Evolutionary conservation across 1,140 invertebrate genomes (phyloP), one percentile per base, ranked within the genome.

Genomic region (Drosophila busckii): DNA sequence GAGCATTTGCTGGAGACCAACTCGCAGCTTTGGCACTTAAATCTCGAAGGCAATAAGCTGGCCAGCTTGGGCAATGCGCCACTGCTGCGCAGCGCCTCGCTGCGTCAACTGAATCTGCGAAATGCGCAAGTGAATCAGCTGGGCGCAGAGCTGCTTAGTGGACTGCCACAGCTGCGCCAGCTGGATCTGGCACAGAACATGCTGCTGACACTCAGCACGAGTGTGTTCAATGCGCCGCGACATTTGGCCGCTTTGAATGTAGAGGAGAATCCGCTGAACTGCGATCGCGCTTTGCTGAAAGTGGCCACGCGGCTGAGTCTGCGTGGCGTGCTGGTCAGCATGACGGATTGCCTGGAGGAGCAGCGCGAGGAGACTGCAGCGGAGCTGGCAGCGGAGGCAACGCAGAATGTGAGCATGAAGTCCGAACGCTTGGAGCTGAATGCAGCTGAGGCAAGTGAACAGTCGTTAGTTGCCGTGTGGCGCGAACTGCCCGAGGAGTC

Each of bases 31-130:
- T 32, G 52, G 0, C 42, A 64, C 4, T 48, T 87, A 3, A 83
- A 82, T 55, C 66, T 87, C 12, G 78, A 69, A 22, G 82, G 73
- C 23, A 87, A 87, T 26, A 87, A 87, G 19, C 56, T 85, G 48
- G 55, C 75, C 2, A 59, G 56, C 0, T n/a, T 87, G 4, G 48
- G 40, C 0, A 29, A 38, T 22, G 40, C 38, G 1, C 82, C 84
- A 1, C 12, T 87, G 2, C 6, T 87, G 2, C 44, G 60, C 2
- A 84, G 70, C 16, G 42, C 13, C 3, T 67, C 78, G 3, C 31
- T 87, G 7, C 73, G 75, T 6, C 56, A 35, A 2, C 60, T 87
- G 3, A 82, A 66, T 37, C 42, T 87, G 3, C 69, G 69, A 8
- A 85, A 86, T 37, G 46, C 86, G 1, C 85, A 85, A 56, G 53